Conservation (phyloP, 2,888 invertebrate genomes). For the Julus scandinavius region DNA sequence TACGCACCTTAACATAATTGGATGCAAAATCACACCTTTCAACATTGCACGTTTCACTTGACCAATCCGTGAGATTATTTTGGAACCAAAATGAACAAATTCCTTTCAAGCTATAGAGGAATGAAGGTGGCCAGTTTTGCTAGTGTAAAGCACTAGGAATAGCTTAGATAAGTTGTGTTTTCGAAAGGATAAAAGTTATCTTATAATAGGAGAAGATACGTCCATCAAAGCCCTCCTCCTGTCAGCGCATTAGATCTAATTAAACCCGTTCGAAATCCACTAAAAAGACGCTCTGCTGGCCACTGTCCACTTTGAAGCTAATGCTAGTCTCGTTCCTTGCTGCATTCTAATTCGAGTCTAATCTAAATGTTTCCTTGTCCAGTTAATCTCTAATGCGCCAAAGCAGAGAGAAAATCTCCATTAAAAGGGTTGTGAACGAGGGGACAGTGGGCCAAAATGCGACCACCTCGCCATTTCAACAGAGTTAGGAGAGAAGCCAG, state of each 20-base stretch:
- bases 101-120: background rate
- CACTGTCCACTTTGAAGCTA: conserved; percentile 35
- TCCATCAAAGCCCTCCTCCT: conserved; percentile 19
- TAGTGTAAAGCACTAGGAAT: background rate
- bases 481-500: conserved; percentile 38
- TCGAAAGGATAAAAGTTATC: background rate
- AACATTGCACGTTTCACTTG: background rate
- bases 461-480: conserved; percentile 43
- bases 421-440: conserved; percentile 42
- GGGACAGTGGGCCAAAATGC: conserved; percentile 37
- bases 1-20: too few species aligned
- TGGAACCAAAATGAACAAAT: background rate
- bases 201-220: background rate
- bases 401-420: conserved; percentile 44
- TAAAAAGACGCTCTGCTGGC: conserved; percentile 29
- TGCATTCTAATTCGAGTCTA: conserved; percentile 42
- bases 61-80: background rate
- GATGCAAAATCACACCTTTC: background rate
- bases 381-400: conserved; percentile 46
- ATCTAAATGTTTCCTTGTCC: conserved; percentile 46
- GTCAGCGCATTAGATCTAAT: conserved; percentile 43
- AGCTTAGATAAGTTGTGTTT: background rate
- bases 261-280: conserved; percentile 12
- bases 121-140: background rate
- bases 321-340: conserved; percentile 11